Base-by-base conservation (phyloP, 2,797 vertebrate genomes). In the Vespertilio murinus region DNA sequence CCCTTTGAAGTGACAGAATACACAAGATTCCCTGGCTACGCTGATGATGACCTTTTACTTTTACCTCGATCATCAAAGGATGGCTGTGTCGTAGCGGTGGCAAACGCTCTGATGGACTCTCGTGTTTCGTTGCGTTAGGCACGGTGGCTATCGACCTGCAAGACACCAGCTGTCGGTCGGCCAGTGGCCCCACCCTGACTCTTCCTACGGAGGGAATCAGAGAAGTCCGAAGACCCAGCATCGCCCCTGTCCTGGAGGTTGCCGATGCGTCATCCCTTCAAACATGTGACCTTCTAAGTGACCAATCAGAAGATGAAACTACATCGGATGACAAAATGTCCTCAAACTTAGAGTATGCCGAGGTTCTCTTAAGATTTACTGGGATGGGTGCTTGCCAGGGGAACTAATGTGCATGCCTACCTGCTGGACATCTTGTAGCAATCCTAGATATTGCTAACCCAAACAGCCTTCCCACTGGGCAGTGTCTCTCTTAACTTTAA, bases 221-320 rank as follows among this genome's bases (percentile, higher is more conserved):
- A 89, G 98, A 98, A 69, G 80, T 97, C 74, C 97, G 99, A 42
- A 98, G 99, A 92, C 98, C 98, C 12, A 99, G 99, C 91, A 99
- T 99, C 23, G 98, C 98, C 33, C 98, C 99, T 0, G 99, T 99
- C 70, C 97, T 99, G 90, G 99, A 99, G 98, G 98, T 99, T 16
- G 99, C 99, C 0, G 99, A 99, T 94, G 98, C 98, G 0, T 98
- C 99, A 83, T 98, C 98, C 0, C 98, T 99, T 59, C 98, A 99
- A 70, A 98, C 98, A 0, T 99, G 98, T 54, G 99, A 99, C 93
- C 98, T 99, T 80, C 97, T 99, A 59, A 98, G 98, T 38, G 99
- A 99, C 97, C 99, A 99, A 80, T 99, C 99, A 35, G 99, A 99
- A 86, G 99, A 99, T 79, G 99, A 99, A 97, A 97, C 98, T 0